Evolutionary conservation across 37 sponge, comb jelly and placozoan species (phyloP).

Genomic region (Beroe forskalii): DNA sequence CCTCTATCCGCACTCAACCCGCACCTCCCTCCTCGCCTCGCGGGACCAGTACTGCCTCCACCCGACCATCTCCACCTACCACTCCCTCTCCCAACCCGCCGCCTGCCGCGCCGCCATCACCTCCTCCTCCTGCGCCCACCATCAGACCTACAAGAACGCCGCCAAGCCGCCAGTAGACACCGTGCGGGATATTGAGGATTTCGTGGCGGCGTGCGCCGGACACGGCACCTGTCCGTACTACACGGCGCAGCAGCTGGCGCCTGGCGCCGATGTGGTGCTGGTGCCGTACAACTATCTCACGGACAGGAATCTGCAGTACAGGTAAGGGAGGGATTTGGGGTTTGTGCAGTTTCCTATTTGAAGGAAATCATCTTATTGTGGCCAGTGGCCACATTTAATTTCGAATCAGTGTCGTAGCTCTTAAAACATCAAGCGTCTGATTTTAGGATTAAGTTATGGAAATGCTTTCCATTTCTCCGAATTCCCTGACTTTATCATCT

Average conservation of each 20-base stretch:
- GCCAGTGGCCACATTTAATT: too few relatives aligned
- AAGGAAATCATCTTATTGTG: too few relatives aligned
- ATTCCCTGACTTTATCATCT: too few relatives aligned
- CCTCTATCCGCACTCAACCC: not conserved
- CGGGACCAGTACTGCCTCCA: conserved; percentile 46
- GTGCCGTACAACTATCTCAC: conserved; percentile 53
- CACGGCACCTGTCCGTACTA: conserved; percentile 47
- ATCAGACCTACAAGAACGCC: not conserved
- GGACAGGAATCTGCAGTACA: conserved; percentile 6
- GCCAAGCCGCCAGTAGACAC: conserved; percentile 24
- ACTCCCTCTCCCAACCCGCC: not conserved
- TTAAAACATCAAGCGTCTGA: too few relatives aligned
- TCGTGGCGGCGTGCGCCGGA: conserved; percentile 35
- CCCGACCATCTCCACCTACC: conserved; percentile 45
- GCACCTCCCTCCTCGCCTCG: conserved; percentile 15
- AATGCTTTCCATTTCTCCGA: too few relatives aligned
- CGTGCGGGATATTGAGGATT: conserved; percentile 40
- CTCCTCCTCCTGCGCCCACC: conserved; percentile 7
- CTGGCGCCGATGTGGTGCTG: conserved; percentile 6
- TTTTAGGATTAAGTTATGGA: too few relatives aligned
- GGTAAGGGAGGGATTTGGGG: not conserved
- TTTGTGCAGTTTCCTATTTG: too few relatives aligned
- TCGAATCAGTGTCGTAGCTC: too few relatives aligned
- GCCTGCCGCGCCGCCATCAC: conserved; percentile 25
- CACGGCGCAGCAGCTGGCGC: not conserved